These are phyloP conservation scores for Pelodytes ibericus DNA, from an alignment of 2,797 vertebrate genomes.

Conservation along the genomic window DNA sequence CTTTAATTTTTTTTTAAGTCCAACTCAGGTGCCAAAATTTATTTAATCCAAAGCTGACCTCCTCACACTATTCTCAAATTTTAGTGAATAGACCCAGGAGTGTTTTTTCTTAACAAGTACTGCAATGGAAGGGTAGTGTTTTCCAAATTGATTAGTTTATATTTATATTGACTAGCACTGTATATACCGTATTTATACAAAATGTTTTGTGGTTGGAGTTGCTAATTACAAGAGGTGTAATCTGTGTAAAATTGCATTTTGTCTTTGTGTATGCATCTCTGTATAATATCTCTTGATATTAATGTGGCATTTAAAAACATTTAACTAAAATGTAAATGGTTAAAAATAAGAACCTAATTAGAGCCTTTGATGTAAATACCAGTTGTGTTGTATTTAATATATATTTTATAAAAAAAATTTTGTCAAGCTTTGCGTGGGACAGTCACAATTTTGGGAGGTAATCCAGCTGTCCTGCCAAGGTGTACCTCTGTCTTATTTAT, in stretches of 20 bases:
- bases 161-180: too few relatives aligned
- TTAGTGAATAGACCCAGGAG: too few relatives aligned
- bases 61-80: too few relatives aligned
- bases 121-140: neutral
- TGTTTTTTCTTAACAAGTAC: too few relatives aligned
- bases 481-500: too few relatives aligned
- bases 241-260: neutral
- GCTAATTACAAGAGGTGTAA: neutral
- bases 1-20: too few relatives aligned
- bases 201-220: neutral
- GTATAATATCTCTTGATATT: neutral
- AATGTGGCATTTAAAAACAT: neutral
- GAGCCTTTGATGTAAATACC: slow-evolving; percentile 1
- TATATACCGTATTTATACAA: neutral
- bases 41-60: too few relatives aligned
- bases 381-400: neutral
- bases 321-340: neutral
- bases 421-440: too few relatives aligned
- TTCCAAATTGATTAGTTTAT: neutral
- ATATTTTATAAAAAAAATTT: too few relatives aligned
- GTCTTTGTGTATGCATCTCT: neutral
- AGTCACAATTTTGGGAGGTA: too few relatives aligned
- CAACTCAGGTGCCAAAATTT: too few relatives aligned
- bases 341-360: neutral
- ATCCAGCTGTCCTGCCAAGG: too few relatives aligned